phyloP scores from a whole-genome alignment of 2,888 invertebrate genomes.

The Acrobasis consociella region DNA sequence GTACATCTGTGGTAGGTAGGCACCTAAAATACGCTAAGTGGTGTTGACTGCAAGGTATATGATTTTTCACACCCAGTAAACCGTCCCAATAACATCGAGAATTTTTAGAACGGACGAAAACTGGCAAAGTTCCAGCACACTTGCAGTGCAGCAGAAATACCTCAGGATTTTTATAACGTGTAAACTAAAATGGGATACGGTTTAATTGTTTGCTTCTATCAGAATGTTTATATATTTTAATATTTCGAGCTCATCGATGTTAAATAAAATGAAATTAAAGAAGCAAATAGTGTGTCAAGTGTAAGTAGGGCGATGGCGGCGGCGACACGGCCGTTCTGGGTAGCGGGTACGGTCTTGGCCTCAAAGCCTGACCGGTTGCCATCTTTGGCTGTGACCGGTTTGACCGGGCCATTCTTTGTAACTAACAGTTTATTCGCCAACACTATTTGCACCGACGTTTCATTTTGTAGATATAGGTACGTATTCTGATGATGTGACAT shows the following conservation, averaged over 20 bases:
- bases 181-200: conserved; percentile 10
- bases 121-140: conserved; percentile 50
- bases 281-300: conserved; percentile 46
- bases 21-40: neutral
- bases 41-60: neutral
- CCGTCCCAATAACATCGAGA: conserved; percentile 24
- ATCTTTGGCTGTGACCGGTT: conserved; percentile 78
- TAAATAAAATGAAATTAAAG: conserved; percentile 21
- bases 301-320: conserved; percentile 58
- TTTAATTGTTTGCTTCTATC: neutral
- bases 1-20: no score
- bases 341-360: conserved; percentile 63
- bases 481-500: neutral
- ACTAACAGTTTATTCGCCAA: conserved; percentile 59
- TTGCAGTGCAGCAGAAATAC: conserved; percentile 37
- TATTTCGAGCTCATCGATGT: neutral
- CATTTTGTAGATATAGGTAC: conserved; percentile 6
- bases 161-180: conserved; percentile 7
- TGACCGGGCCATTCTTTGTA: conserved; percentile 56
- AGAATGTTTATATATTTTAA: neutral
- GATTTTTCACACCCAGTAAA: conserved; percentile 26
- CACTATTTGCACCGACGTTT: conserved; percentile 38
- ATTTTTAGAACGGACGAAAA: conserved; percentile 37
- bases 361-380: conserved; percentile 73
- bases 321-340: conserved; percentile 38